Conservation (phyloP, 2,888 invertebrate species). For the Leptinotarsa juncta region DNA sequence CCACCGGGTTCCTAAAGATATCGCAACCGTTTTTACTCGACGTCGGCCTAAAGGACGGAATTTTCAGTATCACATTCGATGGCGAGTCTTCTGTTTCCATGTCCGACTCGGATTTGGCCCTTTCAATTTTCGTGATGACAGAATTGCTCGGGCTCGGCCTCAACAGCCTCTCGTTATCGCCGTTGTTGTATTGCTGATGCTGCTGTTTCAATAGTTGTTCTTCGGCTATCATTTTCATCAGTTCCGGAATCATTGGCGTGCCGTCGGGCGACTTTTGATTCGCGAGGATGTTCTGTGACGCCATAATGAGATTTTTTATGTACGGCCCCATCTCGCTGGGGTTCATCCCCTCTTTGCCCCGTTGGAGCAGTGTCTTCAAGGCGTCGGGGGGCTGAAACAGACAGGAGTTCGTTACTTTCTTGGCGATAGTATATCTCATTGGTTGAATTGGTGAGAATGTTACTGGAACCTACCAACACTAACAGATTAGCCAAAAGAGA, state of each 20-base stretch:
- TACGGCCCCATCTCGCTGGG: conserved; percentile 65
- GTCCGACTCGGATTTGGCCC: conserved; percentile 62
- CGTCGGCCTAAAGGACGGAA: conserved; percentile 89
- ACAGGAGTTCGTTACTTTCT: neutral
- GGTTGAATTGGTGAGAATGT: too few species aligned
- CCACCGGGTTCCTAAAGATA: conserved; percentile 54
- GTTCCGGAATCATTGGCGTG: conserved; percentile 68
- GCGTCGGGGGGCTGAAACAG: conserved; percentile 63
- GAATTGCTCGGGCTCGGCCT: conserved; percentile 65
- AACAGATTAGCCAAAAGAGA: too few species aligned
- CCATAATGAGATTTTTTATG: conserved; percentile 69
- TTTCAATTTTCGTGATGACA: conserved; percentile 61
- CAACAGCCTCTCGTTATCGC: conserved; percentile 58
- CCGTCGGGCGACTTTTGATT: conserved; percentile 59
- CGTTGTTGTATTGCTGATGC: conserved; percentile 58
- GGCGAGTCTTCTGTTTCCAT: conserved; percentile 70
- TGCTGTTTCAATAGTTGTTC: conserved; percentile 66
- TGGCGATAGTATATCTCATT: neutral
- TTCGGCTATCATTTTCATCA: conserved; percentile 70
- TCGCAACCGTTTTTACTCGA: conserved; percentile 67
- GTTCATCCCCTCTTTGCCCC: conserved; percentile 63
- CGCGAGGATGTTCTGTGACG: conserved; percentile 58
- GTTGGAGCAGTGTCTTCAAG: conserved; percentile 68
- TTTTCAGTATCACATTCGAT: conserved; percentile 85
- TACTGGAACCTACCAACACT: too few species aligned